These are phyloP conservation scores for Acanthopleura granulata DNA, from an alignment of 2,888 invertebrate species.

Conservation along the genomic window DNA sequence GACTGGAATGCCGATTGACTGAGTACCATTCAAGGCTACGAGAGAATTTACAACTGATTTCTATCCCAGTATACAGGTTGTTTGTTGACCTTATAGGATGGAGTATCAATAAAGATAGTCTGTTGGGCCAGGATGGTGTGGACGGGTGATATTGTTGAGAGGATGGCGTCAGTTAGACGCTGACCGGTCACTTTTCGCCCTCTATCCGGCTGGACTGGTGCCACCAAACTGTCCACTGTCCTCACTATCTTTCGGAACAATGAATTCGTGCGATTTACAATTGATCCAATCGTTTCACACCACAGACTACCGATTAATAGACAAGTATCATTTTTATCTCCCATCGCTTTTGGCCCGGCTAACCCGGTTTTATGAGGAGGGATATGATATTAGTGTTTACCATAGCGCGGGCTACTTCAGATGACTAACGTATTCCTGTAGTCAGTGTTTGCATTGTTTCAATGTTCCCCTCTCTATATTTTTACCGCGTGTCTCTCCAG, in stretches of 20 bases:
- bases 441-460: too few relatives aligned
- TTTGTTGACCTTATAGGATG: background rate
- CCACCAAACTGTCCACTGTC: too few relatives aligned
- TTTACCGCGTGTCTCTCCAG: too few relatives aligned
- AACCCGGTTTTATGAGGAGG: background rate
- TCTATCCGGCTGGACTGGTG: too few relatives aligned
- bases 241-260: too few relatives aligned
- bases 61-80: too few relatives aligned
- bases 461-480: too few relatives aligned
- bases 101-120: background rate
- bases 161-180: background rate
- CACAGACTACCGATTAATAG: background rate
- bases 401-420: too few relatives aligned
- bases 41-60: too few relatives aligned
- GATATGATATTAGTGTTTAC: constrained; percentile 4
- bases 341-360: background rate
- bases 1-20: too few relatives aligned
- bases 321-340: background rate
- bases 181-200: background rate
- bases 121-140: background rate
- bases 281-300: constrained; percentile 5
- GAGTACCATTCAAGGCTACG: too few relatives aligned
- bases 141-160: background rate
- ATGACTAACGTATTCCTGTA: too few relatives aligned
- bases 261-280: background rate